Base-by-base conservation (phyloP, 2,113 vertebrate genomes). In the Alosa alosa region DNA sequence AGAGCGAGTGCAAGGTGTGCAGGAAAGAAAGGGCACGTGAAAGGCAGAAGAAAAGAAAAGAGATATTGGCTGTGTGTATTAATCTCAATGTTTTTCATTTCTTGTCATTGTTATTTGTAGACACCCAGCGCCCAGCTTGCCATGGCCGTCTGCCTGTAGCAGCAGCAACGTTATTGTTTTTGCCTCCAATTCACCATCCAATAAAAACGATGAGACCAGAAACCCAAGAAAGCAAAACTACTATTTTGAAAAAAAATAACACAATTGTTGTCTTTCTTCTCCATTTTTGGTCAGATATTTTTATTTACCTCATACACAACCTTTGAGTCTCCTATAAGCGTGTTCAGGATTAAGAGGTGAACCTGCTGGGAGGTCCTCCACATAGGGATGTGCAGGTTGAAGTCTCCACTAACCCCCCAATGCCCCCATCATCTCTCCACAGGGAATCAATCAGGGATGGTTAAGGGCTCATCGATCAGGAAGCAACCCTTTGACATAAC, bases 31-130 rank as follows among this genome's bases (percentile, higher is more conserved):
- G 72, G 72, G 31, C 72, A 78, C 17, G 36, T 39, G 72, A 78
- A 78, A 36, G 72, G 11, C 72, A 78, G 31, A 0, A 10, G 25
- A 31, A 25, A 25, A 72, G 64, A 25, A 2, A 36, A 4, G 11
- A 41, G 25, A 17, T 78, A 36, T 78, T 78, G 25, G 31, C 2
- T 78, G 72, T 39, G 31, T 78, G 72, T 78, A 78, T 78, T 13
- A 78, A 36, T 78, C 72, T 17, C 36, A 17, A 18, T 39, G 72
- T 78, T 78, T 78, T 17, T 78, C 72, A 78, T 78, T 78, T 78
- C 72, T 78, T 36, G 72, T 15, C 72, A 36, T 78, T 39, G 72
- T 78, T 78, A 78, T 78, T 78, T 78, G 72, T 78, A 36, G 72
- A 13, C 13, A 78, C 72, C 13, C 31, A 31, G 72, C 11, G 25